Conservation (phyloP, 2,113 vertebrate species). For the Pelecanus crispus region DNA sequence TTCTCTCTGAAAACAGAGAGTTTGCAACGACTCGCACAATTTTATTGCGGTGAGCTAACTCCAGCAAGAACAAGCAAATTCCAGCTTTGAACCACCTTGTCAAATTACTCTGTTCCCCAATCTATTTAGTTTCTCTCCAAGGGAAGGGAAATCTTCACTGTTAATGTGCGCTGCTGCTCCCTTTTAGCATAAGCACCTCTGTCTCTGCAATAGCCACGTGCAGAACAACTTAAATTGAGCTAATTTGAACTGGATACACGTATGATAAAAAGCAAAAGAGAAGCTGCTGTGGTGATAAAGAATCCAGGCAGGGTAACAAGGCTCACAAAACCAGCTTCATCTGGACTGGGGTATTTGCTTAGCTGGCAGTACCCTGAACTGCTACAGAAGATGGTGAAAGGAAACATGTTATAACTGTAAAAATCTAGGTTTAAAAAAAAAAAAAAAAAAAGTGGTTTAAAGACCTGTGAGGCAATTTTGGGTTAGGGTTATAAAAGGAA, state of each 20-base stretch:
- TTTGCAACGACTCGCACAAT: background rate
- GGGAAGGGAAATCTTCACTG: background rate
- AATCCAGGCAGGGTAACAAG: background rate
- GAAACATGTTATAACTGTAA: background rate
- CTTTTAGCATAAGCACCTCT: background rate
- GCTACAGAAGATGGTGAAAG: background rate
- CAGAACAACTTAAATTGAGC: background rate
- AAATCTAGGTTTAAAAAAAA: background rate
- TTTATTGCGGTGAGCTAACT: background rate
- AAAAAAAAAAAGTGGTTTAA: background rate
- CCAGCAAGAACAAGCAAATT: background rate
- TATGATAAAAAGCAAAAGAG: background rate
- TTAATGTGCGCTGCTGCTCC: accelerated
- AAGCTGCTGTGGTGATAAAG: background rate
- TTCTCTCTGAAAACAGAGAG: background rate
- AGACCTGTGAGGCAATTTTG: background rate
- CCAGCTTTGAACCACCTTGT: background rate
- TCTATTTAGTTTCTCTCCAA: background rate
- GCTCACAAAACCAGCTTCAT: background rate
- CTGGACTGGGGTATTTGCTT: background rate
- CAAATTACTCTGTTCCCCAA: background rate
- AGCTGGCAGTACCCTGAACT: background rate
- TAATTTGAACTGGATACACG: background rate
- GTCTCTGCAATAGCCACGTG: background rate
- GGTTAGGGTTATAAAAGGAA: background rate